phyloP scores from a whole-genome alignment of 92 coral and sea anemone species.

The Ricordea florida region DNA sequence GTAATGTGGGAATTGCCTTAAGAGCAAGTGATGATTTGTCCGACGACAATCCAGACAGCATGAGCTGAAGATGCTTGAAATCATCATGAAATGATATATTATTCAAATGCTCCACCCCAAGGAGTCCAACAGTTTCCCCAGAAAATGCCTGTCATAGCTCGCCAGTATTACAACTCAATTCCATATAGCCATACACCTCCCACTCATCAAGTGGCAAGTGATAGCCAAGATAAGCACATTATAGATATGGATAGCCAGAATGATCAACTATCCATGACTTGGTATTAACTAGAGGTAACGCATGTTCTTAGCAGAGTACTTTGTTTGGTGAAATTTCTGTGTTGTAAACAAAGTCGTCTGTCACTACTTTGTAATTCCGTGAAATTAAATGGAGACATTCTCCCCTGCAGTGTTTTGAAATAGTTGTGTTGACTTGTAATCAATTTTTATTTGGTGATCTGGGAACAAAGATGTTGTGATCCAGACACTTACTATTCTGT shows the following conservation, averaged over 20 bases:
- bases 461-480: too few relatives aligned
- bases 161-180: background rate
- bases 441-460: background rate
- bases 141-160: background rate
- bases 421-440: background rate
- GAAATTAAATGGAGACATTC: background rate
- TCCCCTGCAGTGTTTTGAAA: background rate
- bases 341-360: too few relatives aligned
- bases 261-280: background rate
- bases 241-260: background rate
- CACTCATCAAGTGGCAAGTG: background rate
- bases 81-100: constrained; percentile 19
- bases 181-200: constrained; percentile 4
- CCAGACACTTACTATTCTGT: too few relatives aligned
- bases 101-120: constrained; percentile 11
- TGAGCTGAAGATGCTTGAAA: constrained; percentile 11
- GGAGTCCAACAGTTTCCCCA: background rate
- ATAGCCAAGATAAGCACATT: background rate
- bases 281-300: background rate
- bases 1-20: constrained; percentile 15
- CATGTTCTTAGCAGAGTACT: background rate
- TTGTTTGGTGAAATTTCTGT: background rate
- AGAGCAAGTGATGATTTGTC: constrained; percentile 19
- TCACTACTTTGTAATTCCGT: background rate
- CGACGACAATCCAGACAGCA: constrained; percentile 6